Conservation (phyloP, 2,888 invertebrate species). For the Plusia festucae region DNA sequence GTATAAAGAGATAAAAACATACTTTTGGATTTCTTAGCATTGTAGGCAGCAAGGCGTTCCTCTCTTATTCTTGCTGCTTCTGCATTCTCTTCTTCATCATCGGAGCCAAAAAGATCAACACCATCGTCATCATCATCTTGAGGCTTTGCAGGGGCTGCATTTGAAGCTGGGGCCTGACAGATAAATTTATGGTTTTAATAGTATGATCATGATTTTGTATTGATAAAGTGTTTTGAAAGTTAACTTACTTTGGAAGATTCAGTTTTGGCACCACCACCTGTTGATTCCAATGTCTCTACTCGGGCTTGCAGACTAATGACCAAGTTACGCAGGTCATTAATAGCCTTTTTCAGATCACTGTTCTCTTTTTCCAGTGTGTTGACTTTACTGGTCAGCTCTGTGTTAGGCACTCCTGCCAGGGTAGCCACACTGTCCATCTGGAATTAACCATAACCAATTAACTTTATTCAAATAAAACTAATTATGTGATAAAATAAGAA, state of each 20-base stretch:
- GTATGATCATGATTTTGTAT: neutral
- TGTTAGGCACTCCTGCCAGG: conserved; percentile 87
- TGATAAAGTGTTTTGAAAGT: neutral
- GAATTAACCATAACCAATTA: conserved; percentile 56
- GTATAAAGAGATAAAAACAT: conserved; percentile 42
- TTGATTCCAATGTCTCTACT: conserved; percentile 80
- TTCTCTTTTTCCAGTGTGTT: conserved; percentile 90
- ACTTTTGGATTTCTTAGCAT: conserved; percentile 97
- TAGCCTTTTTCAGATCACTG: conserved; percentile 83
- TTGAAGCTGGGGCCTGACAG: conserved; percentile 56
- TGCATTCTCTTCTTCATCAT: conserved; percentile 93
- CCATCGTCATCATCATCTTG: conserved; percentile 91
- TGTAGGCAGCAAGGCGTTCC: conserved; percentile 96
- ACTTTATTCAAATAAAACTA: neutral
- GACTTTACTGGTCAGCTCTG: conserved; percentile 89
- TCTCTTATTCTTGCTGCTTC: conserved; percentile 94
- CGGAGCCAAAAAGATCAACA: conserved; percentile 95
- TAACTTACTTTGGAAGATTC: conserved; percentile 69
- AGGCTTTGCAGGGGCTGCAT: conserved; percentile 59
- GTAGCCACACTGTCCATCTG: conserved; percentile 92
- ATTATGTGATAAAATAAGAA: neutral
- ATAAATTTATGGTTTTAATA: conserved; percentile 12
- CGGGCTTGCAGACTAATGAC: conserved; percentile 84
- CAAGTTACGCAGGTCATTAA: conserved; percentile 83
- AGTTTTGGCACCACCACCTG: conserved; percentile 62